Percentiles rank a stretch among this genome's conserved stretches.
phyloP scores from a whole-genome alignment of 2,113 vertebrate genomes.

The Gavialis gangeticus region DNA sequence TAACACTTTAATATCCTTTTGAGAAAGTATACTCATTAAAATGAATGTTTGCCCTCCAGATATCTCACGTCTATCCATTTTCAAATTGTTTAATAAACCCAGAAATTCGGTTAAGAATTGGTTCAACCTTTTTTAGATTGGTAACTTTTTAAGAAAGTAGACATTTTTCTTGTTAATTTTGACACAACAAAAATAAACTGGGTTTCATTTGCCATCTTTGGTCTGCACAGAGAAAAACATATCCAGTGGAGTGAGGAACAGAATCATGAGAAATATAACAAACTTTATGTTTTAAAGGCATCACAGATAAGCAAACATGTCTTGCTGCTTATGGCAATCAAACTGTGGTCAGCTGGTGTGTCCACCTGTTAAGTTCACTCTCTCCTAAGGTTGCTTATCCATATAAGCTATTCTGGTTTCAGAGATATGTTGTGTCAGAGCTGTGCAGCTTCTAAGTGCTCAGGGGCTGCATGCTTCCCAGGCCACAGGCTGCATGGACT shows the following conservation, averaged over 20 bases:
- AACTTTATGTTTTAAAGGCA: neutral
- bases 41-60: constrained; percentile 31
- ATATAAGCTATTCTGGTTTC: neutral
- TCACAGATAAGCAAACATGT: fast-evolving
- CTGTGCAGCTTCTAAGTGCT: no score
- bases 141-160: neutral
- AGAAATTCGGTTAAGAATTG: neutral
- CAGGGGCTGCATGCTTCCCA: no score
- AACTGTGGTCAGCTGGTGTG: neutral
- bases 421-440: neutral
- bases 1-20: neutral
- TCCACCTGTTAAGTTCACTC: neutral
- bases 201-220: no score
- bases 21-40: neutral
- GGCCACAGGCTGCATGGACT: no score
- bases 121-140: neutral
- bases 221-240: no score
- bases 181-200: neutral
- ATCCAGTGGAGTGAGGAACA: no score
- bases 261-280: no score
- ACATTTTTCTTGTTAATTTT: neutral
- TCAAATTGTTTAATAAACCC: neutral
- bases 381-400: neutral
- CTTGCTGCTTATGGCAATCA: neutral
- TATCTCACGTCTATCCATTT: neutral